Conservation (phyloP, 1,140 invertebrate species). For the Aphis craccivora region DNA sequence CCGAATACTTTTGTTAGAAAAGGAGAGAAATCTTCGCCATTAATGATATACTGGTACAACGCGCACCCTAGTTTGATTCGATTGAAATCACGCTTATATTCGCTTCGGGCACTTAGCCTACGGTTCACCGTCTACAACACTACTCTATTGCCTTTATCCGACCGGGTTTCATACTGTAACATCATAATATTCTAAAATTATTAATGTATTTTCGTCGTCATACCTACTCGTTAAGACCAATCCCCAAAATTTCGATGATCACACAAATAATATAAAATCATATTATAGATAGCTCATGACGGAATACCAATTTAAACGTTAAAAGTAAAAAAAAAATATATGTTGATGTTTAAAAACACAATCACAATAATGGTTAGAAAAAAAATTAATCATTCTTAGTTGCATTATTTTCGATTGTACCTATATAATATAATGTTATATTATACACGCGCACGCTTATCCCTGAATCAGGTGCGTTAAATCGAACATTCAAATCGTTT, state of each 20-base stretch:
- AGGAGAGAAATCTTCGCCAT: neutral
- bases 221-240: accelerated
- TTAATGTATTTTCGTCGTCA: neutral
- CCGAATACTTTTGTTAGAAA: neutral
- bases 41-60: neutral
- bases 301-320: neutral
- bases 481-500: slow-evolving; percentile 4
- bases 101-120: neutral
- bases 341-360: neutral
- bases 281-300: neutral
- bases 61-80: neutral
- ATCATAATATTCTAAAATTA: neutral
- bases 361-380: neutral
- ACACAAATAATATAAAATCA: neutral
- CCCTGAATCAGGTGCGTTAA: neutral
- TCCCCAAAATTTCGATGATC: neutral
- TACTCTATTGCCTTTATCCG: neutral
- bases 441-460: neutral
- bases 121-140: neutral
- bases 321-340: neutral
- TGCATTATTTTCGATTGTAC: neutral
- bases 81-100: neutral
- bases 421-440: neutral
- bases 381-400: neutral
- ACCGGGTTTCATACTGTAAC: neutral